Evolutionary conservation across 1,140 invertebrate genomes (phyloP), one percentile per base, ranked within the genome.

Genomic region (Apis florea): DNA sequence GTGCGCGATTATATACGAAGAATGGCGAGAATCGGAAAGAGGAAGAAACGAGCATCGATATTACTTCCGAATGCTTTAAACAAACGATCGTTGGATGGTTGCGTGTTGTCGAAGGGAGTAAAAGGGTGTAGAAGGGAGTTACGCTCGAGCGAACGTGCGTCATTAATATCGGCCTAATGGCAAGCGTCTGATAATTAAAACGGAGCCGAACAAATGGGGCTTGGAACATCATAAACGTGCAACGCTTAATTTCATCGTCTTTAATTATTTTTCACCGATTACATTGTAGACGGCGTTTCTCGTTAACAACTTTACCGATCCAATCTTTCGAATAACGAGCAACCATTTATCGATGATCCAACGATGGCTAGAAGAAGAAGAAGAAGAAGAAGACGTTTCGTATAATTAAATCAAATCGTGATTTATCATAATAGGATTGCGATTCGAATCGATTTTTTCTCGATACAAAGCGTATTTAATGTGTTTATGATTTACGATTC

Each of bases 81-180:
- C 70, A 72, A 72, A 72, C 54, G 70, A 58, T 58, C 70, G 70
- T 24, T 8, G 49, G 15, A 24, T 19, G 47, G 9, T 26, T 53
- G n/a, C 53, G 31, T 31, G 66, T 19, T n/a, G 26, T 40, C 31
- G 21, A 40, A 13, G 17, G 21, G n/a, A 17, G 66, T 40, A 40
- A 63, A 15, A 24, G n/a, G 13, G 6, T 13, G 59, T 24, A 13
- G 59, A 15, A 26, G 19, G 61, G 81, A 54, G 26, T 58, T 75
- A 79, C 74, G 71, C 54, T 72, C 58, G 56, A 74, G 49, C 61
- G 68, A 63, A 75, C 74, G 82, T 54, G 79, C 70, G 49, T 85
- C 87, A 86, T 89, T 90, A 89, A 85, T 89, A 90, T 86, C 77
- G 81, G 75, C 64, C 82, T 89, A 87, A 85, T 83, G 88, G 79